phyloP scores from a whole-genome alignment of 23 tunicate genomes.

The Styela clava region DNA sequence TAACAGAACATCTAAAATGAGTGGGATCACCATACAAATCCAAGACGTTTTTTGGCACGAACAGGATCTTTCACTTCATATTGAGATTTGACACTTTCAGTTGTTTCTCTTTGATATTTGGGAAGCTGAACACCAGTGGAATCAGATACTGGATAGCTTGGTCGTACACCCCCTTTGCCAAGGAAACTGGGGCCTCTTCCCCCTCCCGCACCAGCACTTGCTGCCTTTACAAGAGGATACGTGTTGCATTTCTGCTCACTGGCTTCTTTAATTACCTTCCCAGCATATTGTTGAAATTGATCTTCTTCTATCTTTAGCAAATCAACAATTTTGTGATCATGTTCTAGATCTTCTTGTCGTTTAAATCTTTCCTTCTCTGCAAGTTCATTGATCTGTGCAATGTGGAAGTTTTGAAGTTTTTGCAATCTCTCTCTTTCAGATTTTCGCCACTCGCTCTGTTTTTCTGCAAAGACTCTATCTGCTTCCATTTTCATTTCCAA shows the following conservation, averaged over 20 bases:
- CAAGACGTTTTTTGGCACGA: conserved; percentile 80
- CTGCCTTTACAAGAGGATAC: conserved; percentile 79
- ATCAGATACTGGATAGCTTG: conserved; percentile 79
- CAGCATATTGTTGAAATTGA: conserved; percentile 78
- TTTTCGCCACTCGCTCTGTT: conserved; percentile 51
- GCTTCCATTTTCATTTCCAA: conserved; percentile 72
- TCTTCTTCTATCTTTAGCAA: conserved; percentile 63
- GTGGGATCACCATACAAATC: conserved; percentile 89
- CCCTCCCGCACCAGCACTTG: conserved; percentile 80
- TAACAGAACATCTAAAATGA: too few species aligned
- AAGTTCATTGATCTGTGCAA: conserved; percentile 73
- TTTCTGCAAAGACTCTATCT: conserved; percentile 61
- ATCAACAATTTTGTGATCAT: conserved; percentile 58
- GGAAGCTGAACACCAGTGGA: conserved; percentile 83
- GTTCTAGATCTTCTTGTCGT: conserved; percentile 33
- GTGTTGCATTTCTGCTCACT: conserved; percentile 69
- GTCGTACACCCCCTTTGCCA: conserved; percentile 86
- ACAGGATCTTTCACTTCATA: conserved; percentile 54
- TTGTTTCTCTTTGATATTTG: conserved; percentile 52
- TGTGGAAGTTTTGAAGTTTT: conserved; percentile 58
- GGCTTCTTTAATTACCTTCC: conserved; percentile 72
- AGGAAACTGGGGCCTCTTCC: conserved; percentile 78
- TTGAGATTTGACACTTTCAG: conserved; percentile 71
- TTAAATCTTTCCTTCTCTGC: conserved; percentile 66
- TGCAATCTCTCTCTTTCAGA: conserved; percentile 25